These are phyloP conservation scores for Volucella inflata DNA, from an alignment of 2,888 invertebrate species.

Conservation along the genomic window DNA sequence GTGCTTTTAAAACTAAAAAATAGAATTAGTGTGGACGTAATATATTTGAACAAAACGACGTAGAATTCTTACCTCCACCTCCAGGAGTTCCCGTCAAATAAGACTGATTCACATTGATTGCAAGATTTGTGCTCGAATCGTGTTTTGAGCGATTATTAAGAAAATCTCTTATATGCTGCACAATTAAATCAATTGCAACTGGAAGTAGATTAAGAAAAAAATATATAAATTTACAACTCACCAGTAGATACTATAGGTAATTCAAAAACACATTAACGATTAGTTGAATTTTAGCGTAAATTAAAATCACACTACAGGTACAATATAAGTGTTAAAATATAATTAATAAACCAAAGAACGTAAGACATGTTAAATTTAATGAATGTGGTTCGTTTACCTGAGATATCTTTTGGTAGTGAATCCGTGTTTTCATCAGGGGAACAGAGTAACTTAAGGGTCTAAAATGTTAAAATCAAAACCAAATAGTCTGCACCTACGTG, in stretches of 20 bases:
- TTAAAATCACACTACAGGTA: slow-evolving; percentile 54
- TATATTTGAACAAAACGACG: slow-evolving; percentile 45
- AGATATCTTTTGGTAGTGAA: slow-evolving; percentile 16
- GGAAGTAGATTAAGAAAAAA: slow-evolving; percentile 82
- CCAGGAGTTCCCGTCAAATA: slow-evolving; percentile 72
- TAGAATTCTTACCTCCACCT: slow-evolving; percentile 75
- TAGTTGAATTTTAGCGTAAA: slow-evolving; percentile 39
- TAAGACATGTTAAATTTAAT: slow-evolving; percentile 49
- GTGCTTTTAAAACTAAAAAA: slow-evolving; percentile 43
- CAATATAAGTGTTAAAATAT: slow-evolving; percentile 38
- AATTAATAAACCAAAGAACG: slow-evolving; percentile 34
- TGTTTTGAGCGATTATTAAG: slow-evolving; percentile 86
- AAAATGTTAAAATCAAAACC: slow-evolving; percentile 24
- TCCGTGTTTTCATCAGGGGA: slow-evolving; percentile 26
- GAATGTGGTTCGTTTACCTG: slow-evolving; percentile 64
- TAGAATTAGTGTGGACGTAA: slow-evolving; percentile 67
- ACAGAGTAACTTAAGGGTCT: slow-evolving; percentile 34
- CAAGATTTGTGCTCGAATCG: slow-evolving; percentile 80
- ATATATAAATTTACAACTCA: slow-evolving; percentile 14
- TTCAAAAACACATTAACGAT: slow-evolving; percentile 20
- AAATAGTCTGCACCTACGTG: background rate
- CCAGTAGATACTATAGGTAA: background rate
- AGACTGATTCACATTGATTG: slow-evolving; percentile 78
- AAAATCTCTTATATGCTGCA: slow-evolving; percentile 97
- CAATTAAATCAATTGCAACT: slow-evolving; percentile 99